These are phyloP conservation scores for Adelognathus sp. DNA, from an alignment of 2,888 invertebrate species.

Conservation along the genomic window DNA sequence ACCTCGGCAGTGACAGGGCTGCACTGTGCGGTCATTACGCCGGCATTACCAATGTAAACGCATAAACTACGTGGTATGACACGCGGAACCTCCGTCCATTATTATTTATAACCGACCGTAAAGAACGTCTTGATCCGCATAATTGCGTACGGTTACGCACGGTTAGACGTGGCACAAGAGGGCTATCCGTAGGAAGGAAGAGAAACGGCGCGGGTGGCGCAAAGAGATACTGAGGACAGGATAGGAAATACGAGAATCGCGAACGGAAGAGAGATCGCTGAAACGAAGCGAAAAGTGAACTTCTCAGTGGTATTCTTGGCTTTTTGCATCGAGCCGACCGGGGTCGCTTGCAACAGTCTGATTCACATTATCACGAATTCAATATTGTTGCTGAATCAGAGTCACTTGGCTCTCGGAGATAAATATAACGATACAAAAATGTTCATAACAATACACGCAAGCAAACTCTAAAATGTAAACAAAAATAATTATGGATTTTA, in stretches of 20 bases:
- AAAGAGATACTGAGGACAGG: constrained; percentile 27
- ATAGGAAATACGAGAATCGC: constrained; percentile 17
- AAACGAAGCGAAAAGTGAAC: background rate
- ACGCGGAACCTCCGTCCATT: constrained; percentile 59
- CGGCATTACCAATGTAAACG: constrained; percentile 61
- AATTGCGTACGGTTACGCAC: constrained; percentile 70
- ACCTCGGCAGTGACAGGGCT: constrained; percentile 57
- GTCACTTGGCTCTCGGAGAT: too few species aligned
- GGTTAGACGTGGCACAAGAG: constrained; percentile 57
- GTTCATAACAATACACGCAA: too few species aligned
- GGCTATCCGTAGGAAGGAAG: constrained; percentile 22
- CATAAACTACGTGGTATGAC: constrained; percentile 61
- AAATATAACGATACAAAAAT: too few species aligned
- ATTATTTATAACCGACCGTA: constrained; percentile 65
- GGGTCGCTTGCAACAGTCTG: too few species aligned
- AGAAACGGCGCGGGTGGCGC: constrained; percentile 22
- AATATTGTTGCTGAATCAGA: too few species aligned
- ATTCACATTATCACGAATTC: too few species aligned
- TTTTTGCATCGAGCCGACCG: too few species aligned
- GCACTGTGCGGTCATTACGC: constrained; percentile 62
- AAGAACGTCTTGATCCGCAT: constrained; percentile 68
- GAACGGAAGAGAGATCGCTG: constrained; percentile 19
- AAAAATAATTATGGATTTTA: too few species aligned
- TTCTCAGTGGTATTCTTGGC: constrained; percentile 24
- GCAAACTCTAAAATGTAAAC: too few species aligned